These are phyloP conservation scores for Plecotus auritus DNA, from an alignment of 2,113 vertebrate species.

Conservation along the genomic window DNA sequence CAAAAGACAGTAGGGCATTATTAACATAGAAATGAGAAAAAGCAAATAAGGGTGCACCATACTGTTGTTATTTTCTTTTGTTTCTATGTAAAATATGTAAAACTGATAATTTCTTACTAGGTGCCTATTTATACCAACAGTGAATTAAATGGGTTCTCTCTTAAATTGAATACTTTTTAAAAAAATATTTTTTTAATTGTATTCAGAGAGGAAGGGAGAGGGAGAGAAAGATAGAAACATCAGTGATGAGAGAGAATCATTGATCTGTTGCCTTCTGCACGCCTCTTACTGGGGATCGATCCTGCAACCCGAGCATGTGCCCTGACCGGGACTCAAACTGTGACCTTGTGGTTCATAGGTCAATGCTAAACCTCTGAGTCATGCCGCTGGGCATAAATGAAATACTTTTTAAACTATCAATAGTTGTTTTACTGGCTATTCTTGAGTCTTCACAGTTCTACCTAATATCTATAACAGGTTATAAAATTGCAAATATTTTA, in stretches of 20 bases:
- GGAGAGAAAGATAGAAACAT: no score
- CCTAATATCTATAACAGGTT: background rate
- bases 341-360: no score
- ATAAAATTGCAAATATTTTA: background rate
- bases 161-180: conserved; percentile 30
- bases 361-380: no score
- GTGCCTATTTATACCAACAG: background rate
- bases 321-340: no score
- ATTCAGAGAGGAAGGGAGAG: no score
- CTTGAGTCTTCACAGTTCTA: background rate
- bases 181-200: no score
- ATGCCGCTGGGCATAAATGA: background rate
- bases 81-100: conserved; percentile 19
- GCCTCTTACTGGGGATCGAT: no score
- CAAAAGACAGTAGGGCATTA: background rate
- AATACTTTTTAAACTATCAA: background rate
- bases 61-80: background rate
- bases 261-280: no score
- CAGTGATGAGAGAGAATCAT: no score
- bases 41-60: background rate
- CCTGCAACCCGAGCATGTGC: no score
- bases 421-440: background rate
- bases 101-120: background rate
- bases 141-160: background rate
- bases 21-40: background rate